Evolutionary conservation across 2,113 vertebrate genomes (phyloP).

Genomic region (Petrocephalus zakoni): DNA sequence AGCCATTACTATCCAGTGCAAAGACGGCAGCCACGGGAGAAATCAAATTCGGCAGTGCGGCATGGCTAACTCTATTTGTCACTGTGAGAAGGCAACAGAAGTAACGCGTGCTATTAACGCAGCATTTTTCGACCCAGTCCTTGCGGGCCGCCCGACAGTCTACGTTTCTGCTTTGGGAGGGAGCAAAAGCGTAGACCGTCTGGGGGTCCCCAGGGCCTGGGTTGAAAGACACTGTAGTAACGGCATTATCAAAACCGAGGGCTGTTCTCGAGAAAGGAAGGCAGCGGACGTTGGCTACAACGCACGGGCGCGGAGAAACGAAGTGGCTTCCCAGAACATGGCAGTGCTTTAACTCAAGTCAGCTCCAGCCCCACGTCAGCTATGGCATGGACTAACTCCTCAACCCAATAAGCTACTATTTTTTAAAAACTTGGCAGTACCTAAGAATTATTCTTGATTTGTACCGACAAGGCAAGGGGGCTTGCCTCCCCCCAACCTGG

Average conservation of each 20-base stretch:
- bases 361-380: slow-evolving; percentile 27
- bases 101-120: slow-evolving; percentile 52
- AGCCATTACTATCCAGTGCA: slow-evolving; percentile 55
- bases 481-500: slow-evolving; percentile 39
- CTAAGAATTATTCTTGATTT: slow-evolving; percentile 22
- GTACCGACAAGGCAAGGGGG: slow-evolving; percentile 60
- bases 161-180: neutral
- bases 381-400: slow-evolving; percentile 31
- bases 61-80: slow-evolving; percentile 65
- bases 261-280: slow-evolving; percentile 57
- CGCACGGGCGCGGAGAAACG: slow-evolving; percentile 49
- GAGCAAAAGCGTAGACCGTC: neutral
- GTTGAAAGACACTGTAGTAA: slow-evolving; percentile 11
- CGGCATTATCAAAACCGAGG: slow-evolving; percentile 54
- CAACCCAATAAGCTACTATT: slow-evolving; percentile 16
- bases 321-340: slow-evolving; percentile 61
- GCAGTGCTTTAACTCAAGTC: slow-evolving; percentile 66
- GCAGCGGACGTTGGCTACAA: slow-evolving; percentile 55
- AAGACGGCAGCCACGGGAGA: slow-evolving; percentile 60
- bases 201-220: neutral
- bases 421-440: slow-evolving; percentile 22
- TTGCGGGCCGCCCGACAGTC: neutral
- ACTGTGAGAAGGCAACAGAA: slow-evolving; percentile 68
- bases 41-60: slow-evolving; percentile 66
- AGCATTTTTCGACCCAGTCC: neutral